Evolutionary conservation across 2,797 vertebrate species (phyloP), one percentile per base, ranked within the genome.

Genomic region (Muscicapa striata): DNA sequence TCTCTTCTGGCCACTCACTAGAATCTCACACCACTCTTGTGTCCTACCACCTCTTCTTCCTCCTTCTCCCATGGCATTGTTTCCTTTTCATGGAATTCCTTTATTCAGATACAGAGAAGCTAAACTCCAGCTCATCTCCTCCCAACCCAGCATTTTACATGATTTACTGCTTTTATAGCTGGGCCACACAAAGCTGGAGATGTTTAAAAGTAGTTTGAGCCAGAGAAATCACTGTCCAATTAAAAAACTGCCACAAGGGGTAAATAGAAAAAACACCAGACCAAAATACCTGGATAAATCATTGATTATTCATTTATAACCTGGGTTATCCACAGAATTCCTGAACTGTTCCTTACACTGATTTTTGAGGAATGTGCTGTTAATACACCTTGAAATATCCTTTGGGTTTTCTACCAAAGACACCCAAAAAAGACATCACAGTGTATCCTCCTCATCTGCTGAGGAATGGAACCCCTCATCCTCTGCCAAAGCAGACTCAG

Each of bases 371-470:
- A 38, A 64, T 49, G 26, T 79, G 43, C 40, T 76, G 64, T 24
- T 48, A 26, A 73, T 2, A 46, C 16, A 84, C 52, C 13, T 79
- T 62, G 80, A 77, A 86, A 73, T 15, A 62, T 19, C 66, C 69
- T 40, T 34, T 48, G 57, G 57, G 22, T 70, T 84, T 81, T 27
- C 36, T 21, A 18, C 15, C 46, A 23, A 3, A 41, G 27, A 46
- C 22, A 46, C 22, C 22, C 0, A 1, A n/a, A 68, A n/a, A 58
- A 38, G 76, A 52, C 7, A 3, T 10, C 17, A 7, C 3, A 61
- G 38, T 1, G 1, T 6, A 11, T 45, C 66, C 36, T 87, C 15
- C 41, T 82, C 51, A 51, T 34, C 43, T 73, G 51, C 34, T 20
- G 64, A 77, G 64, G 58, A 87, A 46, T 13, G 36, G 61, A 90